Evolutionary conservation across 2,888 invertebrate species (phyloP).

Genomic region (Margaritifera margaritifera): DNA sequence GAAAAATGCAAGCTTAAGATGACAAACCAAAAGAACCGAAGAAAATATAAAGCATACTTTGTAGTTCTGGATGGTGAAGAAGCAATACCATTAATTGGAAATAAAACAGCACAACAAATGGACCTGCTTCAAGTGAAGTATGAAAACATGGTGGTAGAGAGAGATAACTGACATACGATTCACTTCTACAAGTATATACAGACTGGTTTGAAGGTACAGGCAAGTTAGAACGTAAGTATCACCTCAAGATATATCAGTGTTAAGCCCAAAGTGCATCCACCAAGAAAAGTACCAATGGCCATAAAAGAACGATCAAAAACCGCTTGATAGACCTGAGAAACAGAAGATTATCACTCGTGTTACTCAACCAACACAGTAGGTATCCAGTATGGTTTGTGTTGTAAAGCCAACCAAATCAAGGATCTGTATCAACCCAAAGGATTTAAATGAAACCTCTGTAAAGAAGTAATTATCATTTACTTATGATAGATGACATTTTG

Average conservation of each 20-base stretch:
- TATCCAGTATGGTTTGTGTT: conserved; percentile 32
- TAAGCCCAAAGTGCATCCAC: conserved; percentile 18
- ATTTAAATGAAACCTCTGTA: conserved; percentile 31
- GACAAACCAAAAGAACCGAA: neutral
- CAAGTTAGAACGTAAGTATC: conserved; percentile 12
- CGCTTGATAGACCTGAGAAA: conserved; percentile 20
- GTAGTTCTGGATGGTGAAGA: conserved; percentile 4
- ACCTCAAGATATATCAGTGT: conserved; percentile 16
- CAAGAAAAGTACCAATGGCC: conserved; percentile 21
- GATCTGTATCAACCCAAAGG: conserved; percentile 38
- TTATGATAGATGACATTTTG: conserved; percentile 38
- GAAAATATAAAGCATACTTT: conserved; percentile 7
- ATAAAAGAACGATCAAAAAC: conserved; percentile 18
- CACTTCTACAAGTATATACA: neutral
- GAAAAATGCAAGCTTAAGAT: neutral
- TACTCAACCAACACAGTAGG: conserved; percentile 34
- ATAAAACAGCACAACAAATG: conserved; percentile 6
- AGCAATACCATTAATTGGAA: conserved; percentile 3
- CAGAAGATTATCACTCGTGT: conserved; percentile 25
- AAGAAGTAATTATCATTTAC: conserved; percentile 27
- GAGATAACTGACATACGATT: too few relatives aligned
- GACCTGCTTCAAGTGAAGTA: conserved; percentile 6
- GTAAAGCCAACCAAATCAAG: conserved; percentile 29
- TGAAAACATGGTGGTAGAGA: neutral
- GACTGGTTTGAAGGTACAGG: conserved; percentile 21